These are phyloP conservation scores for cattle (Bos taurus) DNA, from an alignment of 2,113 vertebrate species.

Conservation along the genomic window ARS-UCD2.0 NC_037357.1:58030001-58030500, in stretches of 20 bases:
- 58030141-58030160: neutral
- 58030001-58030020: neutral
- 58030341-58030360: neutral
- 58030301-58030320: neutral
- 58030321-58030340: neutral
- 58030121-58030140: neutral
- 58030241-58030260: neutral
- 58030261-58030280: neutral
- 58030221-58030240: neutral
- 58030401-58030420: neutral
- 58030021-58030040: neutral
- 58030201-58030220: neutral
- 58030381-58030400: neutral
- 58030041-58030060: neutral
- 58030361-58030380: neutral
- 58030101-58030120: neutral
- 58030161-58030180: neutral
- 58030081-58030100: neutral
- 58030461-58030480: neutral
- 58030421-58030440: neutral
- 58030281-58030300: neutral
- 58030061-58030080: neutral
- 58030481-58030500: neutral
- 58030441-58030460: neutral
- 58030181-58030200: neutral